These are phyloP conservation scores for Mizuhopecten yessoensis DNA, from an alignment of 1,140 invertebrate species.

Conservation along the genomic window DNA sequence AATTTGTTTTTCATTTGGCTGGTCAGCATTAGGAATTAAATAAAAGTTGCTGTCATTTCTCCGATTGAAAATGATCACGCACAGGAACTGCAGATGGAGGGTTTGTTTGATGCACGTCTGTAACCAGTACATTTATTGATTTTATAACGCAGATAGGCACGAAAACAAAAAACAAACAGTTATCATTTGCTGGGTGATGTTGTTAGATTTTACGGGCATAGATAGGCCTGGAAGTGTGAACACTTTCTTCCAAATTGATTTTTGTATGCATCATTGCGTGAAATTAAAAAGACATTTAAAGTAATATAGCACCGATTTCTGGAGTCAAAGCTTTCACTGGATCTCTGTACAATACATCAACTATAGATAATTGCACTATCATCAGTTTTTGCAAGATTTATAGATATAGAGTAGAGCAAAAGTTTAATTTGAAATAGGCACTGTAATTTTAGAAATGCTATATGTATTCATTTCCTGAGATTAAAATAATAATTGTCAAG, in stretches of 20 bases:
- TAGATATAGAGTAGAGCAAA: too few relatives aligned
- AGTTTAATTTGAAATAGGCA: background rate
- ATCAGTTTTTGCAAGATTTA: too few relatives aligned
- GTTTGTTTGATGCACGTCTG: background rate
- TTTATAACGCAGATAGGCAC: background rate
- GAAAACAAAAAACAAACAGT: too few relatives aligned
- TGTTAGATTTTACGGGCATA: background rate
- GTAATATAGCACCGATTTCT: background rate
- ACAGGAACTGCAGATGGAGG: background rate
- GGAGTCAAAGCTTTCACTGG: background rate
- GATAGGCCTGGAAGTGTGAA: background rate
- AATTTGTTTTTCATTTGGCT: too few relatives aligned
- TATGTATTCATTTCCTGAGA: background rate
- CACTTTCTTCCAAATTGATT: background rate
- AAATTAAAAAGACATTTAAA: conserved; percentile 2
- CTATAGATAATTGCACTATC: background rate
- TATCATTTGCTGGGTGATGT: background rate
- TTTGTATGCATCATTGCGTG: background rate
- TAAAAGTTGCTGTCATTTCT: background rate
- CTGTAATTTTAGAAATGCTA: background rate
- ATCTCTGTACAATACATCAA: background rate
- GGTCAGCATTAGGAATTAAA: too few relatives aligned
- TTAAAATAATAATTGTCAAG: background rate
- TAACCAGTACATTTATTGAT: background rate
- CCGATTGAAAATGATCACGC: background rate